Percentiles rank a stretch among this genome's conserved stretches.
These are phyloP conservation scores for Lutjanus campechanus DNA, from an alignment of 2,797 vertebrate species.

Conservation along the genomic window DNA sequence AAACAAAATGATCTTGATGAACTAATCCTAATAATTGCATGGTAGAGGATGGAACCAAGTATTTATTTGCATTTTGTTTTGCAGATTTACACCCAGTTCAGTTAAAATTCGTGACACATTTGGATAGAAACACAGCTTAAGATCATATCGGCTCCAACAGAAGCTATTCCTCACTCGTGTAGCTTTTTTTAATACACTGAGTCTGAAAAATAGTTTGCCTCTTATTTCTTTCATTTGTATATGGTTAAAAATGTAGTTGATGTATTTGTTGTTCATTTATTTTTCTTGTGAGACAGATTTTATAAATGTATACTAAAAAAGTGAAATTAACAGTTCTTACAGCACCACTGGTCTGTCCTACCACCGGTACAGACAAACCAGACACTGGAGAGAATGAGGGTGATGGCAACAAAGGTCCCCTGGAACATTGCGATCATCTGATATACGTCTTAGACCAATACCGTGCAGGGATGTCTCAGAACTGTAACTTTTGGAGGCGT, in stretches of 20 bases:
- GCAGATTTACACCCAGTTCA: too few relatives aligned
- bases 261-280: too few relatives aligned
- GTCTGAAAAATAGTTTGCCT: background rate
- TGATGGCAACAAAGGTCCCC: background rate
- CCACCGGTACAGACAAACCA: background rate
- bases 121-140: too few relatives aligned
- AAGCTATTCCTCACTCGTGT: too few relatives aligned
- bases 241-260: background rate
- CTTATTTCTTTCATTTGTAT: background rate
- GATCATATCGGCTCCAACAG: too few relatives aligned
- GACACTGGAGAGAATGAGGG: background rate
- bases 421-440: background rate
- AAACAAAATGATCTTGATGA: too few relatives aligned
- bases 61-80: too few relatives aligned
- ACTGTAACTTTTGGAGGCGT: background rate
- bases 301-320: background rate
- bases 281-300: background rate
- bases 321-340: background rate
- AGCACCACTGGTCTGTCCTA: too few relatives aligned
- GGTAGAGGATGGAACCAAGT: too few relatives aligned
- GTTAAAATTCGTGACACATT: too few relatives aligned
- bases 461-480: background rate
- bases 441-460: background rate
- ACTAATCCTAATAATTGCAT: too few relatives aligned
- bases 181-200: too few relatives aligned